These are phyloP conservation scores for Zenarchopterus dispar DNA, from an alignment of 2,797 vertebrate species.

Conservation along the genomic window DNA sequence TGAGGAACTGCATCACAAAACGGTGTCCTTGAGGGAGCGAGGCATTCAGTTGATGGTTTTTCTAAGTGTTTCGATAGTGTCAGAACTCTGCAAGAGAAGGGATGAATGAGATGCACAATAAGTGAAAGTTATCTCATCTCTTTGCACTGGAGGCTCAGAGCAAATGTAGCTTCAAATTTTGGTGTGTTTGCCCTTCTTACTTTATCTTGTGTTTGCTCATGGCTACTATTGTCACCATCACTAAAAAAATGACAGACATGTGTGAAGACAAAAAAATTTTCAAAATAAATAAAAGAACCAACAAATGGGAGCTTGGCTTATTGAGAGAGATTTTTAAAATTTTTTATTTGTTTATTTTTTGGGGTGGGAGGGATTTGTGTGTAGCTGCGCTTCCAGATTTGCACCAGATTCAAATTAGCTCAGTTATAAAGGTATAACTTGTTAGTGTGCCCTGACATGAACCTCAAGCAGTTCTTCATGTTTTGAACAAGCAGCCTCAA, in stretches of 20 bases:
- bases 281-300: neutral
- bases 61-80: conserved; percentile 37
- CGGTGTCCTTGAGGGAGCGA: conserved; percentile 58
- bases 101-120: conserved; percentile 55
- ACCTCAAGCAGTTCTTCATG: conserved; percentile 42
- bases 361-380: conserved; percentile 6
- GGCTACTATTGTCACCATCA: conserved; percentile 36
- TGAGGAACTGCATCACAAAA: conserved; percentile 47
- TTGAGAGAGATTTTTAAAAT: conserved; percentile 34
- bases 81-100: conserved; percentile 39
- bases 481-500: conserved; percentile 49
- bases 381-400: conserved; percentile 4
- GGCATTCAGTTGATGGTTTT: conserved; percentile 33
- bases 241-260: conserved; percentile 1
- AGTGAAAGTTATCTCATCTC: conserved; percentile 66
- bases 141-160: conserved; percentile 24
- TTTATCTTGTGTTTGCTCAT: conserved; percentile 38
- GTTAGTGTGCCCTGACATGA: conserved; percentile 47
- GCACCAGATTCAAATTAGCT: conserved; percentile 12
- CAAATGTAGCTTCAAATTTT: conserved; percentile 33
- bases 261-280: neutral
- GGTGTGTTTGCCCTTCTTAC: conserved; percentile 40
- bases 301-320: conserved; percentile 10
- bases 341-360: neutral
- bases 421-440: conserved; percentile 21